A percentile compares a stretch with the other conserved stretches of the same genome.
Conservation (phyloP, 1,140 invertebrate genomes). For the Drosophila busckii region DNA sequence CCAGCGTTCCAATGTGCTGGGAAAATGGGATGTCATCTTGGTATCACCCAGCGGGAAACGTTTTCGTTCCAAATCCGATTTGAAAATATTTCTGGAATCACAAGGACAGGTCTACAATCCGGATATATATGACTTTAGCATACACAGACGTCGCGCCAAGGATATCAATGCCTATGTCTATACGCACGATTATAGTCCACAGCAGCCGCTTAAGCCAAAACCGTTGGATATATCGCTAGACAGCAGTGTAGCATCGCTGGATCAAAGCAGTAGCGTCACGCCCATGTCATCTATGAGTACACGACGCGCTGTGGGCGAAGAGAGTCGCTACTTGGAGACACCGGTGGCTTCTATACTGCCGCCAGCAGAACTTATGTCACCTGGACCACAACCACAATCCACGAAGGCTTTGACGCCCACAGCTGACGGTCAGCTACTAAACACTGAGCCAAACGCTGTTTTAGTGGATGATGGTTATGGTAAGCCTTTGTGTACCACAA, state of each 20-base stretch:
- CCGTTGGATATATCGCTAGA: conserved; percentile 42
- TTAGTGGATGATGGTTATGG: conserved; percentile 47
- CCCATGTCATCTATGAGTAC: conserved; percentile 25
- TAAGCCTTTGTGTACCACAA: no score
- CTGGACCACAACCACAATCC: conserved; percentile 38
- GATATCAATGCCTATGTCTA: conserved; percentile 80
- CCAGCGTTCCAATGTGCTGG: conserved; percentile 84
- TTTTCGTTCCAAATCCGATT: conserved; percentile 83
- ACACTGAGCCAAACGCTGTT: background rate
- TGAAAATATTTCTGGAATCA: conserved; percentile 81
- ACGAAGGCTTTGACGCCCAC: conserved; percentile 4
- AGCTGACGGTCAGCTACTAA: conserved; percentile 2
- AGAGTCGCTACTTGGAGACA: conserved; percentile 66
- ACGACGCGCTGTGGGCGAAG: conserved; percentile 19
- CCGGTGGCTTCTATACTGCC: conserved; percentile 62
- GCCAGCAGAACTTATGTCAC: conserved; percentile 67
- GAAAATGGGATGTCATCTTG: conserved; percentile 90
- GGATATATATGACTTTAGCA: conserved; percentile 83
- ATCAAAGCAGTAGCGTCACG: conserved; percentile 26
- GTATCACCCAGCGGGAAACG: conserved; percentile 83
- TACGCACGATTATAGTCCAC: conserved; percentile 73
- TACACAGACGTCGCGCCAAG: conserved; percentile 81
- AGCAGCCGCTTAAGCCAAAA: conserved; percentile 52
- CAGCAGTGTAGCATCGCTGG: conserved; percentile 9
- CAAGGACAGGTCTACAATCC: conserved; percentile 79